Base-by-base conservation (phyloP, 2,113 vertebrate genomes). In the Psephotus haematonotus region DNA sequence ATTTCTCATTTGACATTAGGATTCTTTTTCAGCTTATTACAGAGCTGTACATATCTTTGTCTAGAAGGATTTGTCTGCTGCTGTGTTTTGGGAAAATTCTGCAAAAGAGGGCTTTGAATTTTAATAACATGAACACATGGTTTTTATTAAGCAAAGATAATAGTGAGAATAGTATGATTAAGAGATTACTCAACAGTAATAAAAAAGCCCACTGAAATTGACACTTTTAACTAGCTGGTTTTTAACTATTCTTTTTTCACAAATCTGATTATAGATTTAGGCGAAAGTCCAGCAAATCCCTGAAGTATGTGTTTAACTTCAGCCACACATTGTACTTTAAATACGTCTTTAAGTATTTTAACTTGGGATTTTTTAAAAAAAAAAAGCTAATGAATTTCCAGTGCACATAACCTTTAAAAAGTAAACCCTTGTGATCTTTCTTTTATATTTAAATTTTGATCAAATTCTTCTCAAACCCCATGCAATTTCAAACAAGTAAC, bases 161-260 rank as follows among this genome's bases (percentile, higher is more conserved):
- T 46, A 44, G 4, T 47, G 15, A 35, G 4, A 68, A 57, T 14
- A 63, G 13, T 19, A 59, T 31, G 22, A 50, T 65, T 64, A 84
- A 60, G 6, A 65, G 8, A 13, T 46, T 55, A 49, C 3, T 52
- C 18, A 55, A 27, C 7, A 53, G n/a, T 25, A 86, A 63, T 29
- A 18, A 59, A 59, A 59, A 59, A 15, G 2, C 3, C 39, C 7
- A 77, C 46, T 2, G 77, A 68, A 84, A 57, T 37, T 33, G 41
- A 3, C 8, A 37, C 13, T 53, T 5, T 25, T 33, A 53, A n/a
- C 11, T 33, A 35, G 7, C 8, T 6, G 0, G 0, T 8, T 41
- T 75, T 71, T 20, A 81, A 25, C 1, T 59, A 22, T 22, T 68
- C 9, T 47, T 72, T 52, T 52, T 62, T 18, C 47, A 37, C 19